Evolutionary conservation across 37 sponge, comb jelly and placozoan species (phyloP).

Genomic region (Spongia lamella): DNA sequence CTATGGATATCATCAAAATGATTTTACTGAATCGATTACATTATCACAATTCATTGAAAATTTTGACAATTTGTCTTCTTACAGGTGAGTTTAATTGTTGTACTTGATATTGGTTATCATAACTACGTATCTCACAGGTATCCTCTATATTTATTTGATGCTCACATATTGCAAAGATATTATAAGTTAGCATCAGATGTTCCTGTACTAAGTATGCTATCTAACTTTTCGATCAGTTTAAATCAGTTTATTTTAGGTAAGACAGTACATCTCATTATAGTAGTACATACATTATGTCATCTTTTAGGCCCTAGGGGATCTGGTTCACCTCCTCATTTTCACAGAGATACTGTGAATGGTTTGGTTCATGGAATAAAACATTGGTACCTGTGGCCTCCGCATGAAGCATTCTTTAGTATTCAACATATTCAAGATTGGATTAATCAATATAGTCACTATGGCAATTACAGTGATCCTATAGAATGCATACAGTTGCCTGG

Average conservation of each 20-base stretch:
- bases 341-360: constrained; percentile 37
- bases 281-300: background rate
- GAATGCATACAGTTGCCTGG: constrained; percentile 30
- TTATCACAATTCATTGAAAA: constrained; percentile 17
- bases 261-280: no score
- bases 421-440: constrained; percentile 28
- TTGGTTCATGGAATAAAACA: constrained; percentile 41
- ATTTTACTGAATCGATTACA: constrained; percentile 31
- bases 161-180: constrained; percentile 13
- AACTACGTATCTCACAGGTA: no score
- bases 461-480: no score
- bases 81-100: background rate
- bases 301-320: constrained; percentile 42
- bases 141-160: constrained; percentile 58
- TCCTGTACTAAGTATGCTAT: constrained; percentile 2
- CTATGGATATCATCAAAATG: constrained; percentile 5
- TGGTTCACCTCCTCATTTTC: constrained; percentile 61
- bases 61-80: background rate
- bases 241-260: constrained; percentile 49
- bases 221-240: constrained; percentile 19
- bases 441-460: no score
- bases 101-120: no score
- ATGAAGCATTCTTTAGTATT: constrained; percentile 26
- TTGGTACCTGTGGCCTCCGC: constrained; percentile 50
- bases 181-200: constrained; percentile 26